These are phyloP conservation scores for Ditylenchus weischeri DNA, from an alignment of 2,888 invertebrate species.

Conservation along the genomic window DNA sequence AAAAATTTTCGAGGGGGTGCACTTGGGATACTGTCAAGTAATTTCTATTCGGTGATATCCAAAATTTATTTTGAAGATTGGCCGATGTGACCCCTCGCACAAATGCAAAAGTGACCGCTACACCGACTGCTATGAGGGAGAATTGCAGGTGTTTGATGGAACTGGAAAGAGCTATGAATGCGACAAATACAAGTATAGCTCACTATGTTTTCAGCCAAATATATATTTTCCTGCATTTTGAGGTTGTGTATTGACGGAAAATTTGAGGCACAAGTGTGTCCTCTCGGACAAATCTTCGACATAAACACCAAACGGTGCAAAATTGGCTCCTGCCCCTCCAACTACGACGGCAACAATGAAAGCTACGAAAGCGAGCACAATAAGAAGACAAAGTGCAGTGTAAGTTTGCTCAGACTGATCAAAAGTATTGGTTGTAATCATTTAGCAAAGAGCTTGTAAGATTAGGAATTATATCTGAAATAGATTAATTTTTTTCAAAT, in stretches of 20 bases:
- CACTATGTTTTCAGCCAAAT: too few species aligned
- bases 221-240: too few species aligned
- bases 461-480: background rate
- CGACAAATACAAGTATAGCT: too few species aligned
- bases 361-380: too few species aligned
- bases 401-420: background rate
- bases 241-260: slow-evolving; percentile 21
- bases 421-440: background rate
- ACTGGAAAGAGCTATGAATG: too few species aligned
- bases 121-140: slow-evolving; percentile 27
- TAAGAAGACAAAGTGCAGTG: background rate
- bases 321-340: slow-evolving; percentile 5
- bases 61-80: slow-evolving; percentile 10
- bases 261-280: slow-evolving; percentile 21
- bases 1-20: too few species aligned
- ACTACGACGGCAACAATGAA: too few species aligned
- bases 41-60: too few species aligned
- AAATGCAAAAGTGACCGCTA: slow-evolving; percentile 8
- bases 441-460: too few species aligned
- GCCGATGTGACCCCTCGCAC: slow-evolving; percentile 26
- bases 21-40: too few species aligned
- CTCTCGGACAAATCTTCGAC: slow-evolving; percentile 20
- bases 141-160: slow-evolving; percentile 5
- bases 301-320: slow-evolving; percentile 10
- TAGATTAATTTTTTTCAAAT: too few species aligned